Evolutionary conservation across 1,140 invertebrate genomes (phyloP).

Genomic region (Acromyrmex heyeri): DNA sequence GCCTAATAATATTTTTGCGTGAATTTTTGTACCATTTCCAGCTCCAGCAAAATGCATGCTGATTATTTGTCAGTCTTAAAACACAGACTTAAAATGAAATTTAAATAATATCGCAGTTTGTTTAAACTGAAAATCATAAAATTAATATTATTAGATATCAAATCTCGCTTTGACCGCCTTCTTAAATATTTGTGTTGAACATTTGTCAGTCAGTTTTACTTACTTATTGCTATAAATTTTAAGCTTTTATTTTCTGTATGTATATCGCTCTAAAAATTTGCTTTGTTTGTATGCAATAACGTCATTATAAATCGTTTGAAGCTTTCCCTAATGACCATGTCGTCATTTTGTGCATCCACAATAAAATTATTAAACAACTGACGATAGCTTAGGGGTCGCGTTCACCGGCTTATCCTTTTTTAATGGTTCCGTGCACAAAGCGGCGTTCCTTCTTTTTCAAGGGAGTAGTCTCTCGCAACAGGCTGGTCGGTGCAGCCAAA

Average conservation of each 20-base stretch:
- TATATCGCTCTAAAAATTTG: neutral
- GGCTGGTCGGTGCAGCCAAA: neutral
- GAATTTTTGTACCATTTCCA: too few species aligned
- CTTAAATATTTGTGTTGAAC: too few species aligned
- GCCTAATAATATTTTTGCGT: too few species aligned
- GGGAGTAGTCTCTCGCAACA: neutral
- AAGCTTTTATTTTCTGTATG: neutral
- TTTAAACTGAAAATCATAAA: too few species aligned
- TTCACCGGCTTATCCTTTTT: conserved; percentile 55
- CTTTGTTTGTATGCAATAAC: neutral
- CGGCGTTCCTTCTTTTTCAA: conserved; percentile 28
- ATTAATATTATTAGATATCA: too few species aligned
- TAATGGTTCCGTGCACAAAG: conserved; percentile 45
- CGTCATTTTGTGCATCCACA: conserved; percentile 14
- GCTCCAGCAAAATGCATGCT: too few species aligned
- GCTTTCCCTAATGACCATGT: conserved; percentile 48
- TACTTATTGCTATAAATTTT: neutral
- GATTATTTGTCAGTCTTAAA: too few species aligned
- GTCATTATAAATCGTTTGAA: conserved; percentile 21
- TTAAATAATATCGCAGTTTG: too few species aligned
- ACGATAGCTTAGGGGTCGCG: conserved; percentile 35
- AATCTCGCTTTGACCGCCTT: too few species aligned
- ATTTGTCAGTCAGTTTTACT: too few species aligned
- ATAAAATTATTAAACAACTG: conserved; percentile 62
- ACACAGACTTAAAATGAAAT: too few species aligned